Evolutionary conservation across 2,888 invertebrate species (phyloP), one percentile per base, ranked within the genome.

Genomic region (Adela reaumurella): DNA sequence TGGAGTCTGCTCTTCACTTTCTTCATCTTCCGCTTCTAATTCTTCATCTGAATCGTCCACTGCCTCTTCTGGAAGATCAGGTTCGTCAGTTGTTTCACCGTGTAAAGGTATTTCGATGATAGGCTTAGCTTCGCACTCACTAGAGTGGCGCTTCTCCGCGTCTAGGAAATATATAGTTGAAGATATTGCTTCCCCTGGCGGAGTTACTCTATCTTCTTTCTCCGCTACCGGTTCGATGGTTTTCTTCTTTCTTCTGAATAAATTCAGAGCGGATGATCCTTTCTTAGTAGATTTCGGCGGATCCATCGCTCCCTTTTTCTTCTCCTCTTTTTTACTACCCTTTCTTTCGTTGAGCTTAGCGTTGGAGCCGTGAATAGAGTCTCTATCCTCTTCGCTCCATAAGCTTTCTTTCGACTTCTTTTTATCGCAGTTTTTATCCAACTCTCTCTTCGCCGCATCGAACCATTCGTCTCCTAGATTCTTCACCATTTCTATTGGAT

Each of bases 361-460:
- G 24, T 63, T 61, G 0, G 74, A 74, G 1, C 71, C 77, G 24
- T 72, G 65, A 44, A 76, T 67, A 1, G 74, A 74, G 50, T 79
- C 79, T 51, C 67, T 67, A 49, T 76, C 76, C 56, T 78, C 77
- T 55, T 78, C 78, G 49, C 78, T 78, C 72, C 74, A 76, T n/a
- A 77, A 65, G 46, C 76, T 77, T 53, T 77, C 77, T 52, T 71
- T 68, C 0, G 79, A 79, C 52, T 79, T 79, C 54, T 73, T 77
- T 54, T 70, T 78, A 43, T 73, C 74, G 14, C 58, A 62, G 54
- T 67, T 65, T 49, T 72, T 77, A 17, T 77, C 77, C 10, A 67
- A 49, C 28, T 76, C 76, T 52, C 66, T 70, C 48, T 70, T 74
- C 2, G 65, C 64, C 2, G 69, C 60, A 41, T 77, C 74, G 28